phyloP scores from a whole-genome alignment of 1,140 invertebrate species.

The Oedothorax gibbosus region DNA sequence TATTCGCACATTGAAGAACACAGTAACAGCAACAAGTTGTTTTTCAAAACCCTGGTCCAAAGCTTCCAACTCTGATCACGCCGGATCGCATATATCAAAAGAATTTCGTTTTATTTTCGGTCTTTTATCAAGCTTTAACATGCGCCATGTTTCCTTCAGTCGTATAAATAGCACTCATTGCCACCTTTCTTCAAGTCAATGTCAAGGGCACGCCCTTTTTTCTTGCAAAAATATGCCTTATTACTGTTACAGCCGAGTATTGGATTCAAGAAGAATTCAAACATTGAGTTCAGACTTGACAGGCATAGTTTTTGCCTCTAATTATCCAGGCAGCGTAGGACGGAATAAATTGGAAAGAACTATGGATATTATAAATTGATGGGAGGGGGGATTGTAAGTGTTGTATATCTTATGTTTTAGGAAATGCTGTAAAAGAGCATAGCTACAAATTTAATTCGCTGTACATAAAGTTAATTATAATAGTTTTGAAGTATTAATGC shows the following conservation, averaged over 20 bases:
- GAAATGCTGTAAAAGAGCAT: no score
- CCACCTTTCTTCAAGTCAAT: constrained; percentile 50
- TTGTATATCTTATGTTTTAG: no score
- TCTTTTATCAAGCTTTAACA: constrained; percentile 51
- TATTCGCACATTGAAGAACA: no score
- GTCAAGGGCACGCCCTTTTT: constrained; percentile 53
- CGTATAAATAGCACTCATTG: constrained; percentile 58
- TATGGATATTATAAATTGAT: no score
- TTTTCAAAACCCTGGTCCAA: constrained; percentile 2
- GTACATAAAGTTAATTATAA: no score
- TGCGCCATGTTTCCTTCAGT: constrained; percentile 44
- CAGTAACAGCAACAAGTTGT: no score
- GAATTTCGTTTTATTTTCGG: constrained; percentile 55
- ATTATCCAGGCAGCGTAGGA: constrained; percentile 7
- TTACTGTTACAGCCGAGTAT: constrained; percentile 4
- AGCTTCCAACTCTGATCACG: constrained; percentile 47
- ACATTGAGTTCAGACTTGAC: background rate
- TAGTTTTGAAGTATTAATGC: no score
- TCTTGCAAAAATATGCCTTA: background rate
- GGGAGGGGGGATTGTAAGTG: no score
- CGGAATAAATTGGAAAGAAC: background rate
- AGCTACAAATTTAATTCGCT: no score
- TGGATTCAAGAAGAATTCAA: background rate
- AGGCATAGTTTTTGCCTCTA: constrained; percentile 1
- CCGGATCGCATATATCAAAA: constrained; percentile 50